phyloP scores from a whole-genome alignment of 35 echinoderm and acorn worm species.

The Eucidaris tribuloides region DNA sequence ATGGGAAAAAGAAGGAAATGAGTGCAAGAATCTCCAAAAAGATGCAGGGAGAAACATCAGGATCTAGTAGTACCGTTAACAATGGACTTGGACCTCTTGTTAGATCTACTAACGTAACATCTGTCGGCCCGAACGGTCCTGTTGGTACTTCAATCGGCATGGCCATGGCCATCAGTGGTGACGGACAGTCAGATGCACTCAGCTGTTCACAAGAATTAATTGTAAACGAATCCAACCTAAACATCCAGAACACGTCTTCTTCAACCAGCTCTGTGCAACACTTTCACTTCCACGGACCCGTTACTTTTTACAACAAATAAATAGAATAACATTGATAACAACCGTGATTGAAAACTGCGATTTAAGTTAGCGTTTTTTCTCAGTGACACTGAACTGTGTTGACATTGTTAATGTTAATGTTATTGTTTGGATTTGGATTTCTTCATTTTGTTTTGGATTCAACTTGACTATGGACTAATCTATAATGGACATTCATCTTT shows the following conservation, averaged over 20 bases:
- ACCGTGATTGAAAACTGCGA: too few relatives aligned
- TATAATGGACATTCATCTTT: too few relatives aligned
- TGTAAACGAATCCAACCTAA: neutral
- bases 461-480: too few relatives aligned
- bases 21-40: neutral
- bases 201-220: neutral
- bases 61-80: too few relatives aligned
- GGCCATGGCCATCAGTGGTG: neutral
- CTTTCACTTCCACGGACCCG: neutral
- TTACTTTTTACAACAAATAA: neutral
- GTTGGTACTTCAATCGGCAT: neutral
- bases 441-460: too few relatives aligned
- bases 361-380: too few relatives aligned
- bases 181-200: neutral
- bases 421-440: too few relatives aligned
- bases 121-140: neutral
- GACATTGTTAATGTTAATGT: too few relatives aligned
- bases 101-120: neutral
- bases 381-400: too few relatives aligned
- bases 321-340: too few relatives aligned
- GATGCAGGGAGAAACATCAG: neutral
- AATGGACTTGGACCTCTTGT: neutral
- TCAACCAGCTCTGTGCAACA: neutral
- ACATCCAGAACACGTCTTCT: neutral
- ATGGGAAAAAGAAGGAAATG: conserved; percentile 18